Conservation (phyloP, 2,888 invertebrate genomes). For the Eremobia ochroleuca region DNA sequence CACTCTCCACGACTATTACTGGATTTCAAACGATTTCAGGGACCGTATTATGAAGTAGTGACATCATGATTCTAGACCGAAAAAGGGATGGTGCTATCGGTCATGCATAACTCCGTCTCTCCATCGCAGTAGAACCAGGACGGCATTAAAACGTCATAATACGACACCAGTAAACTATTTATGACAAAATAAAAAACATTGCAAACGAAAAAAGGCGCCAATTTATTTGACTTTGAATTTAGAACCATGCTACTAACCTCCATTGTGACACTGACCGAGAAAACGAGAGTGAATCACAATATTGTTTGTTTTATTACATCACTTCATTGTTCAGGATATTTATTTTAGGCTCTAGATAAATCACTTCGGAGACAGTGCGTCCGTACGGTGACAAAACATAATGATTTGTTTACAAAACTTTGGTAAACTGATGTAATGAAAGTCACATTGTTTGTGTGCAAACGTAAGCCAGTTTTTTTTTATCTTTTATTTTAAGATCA, state of each 20-base stretch:
- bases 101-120: background rate
- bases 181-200: background rate
- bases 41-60: background rate
- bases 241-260: slow-evolving; percentile 35
- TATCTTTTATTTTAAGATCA: background rate
- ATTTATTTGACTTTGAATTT: slow-evolving; percentile 41
- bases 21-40: background rate
- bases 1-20: background rate
- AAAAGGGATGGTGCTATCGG: background rate
- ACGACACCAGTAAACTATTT: background rate
- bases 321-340: slow-evolving; percentile 53
- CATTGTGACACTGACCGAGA: slow-evolving; percentile 55
- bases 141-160: background rate
- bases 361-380: slow-evolving; percentile 30
- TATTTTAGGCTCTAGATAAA: slow-evolving; percentile 51
- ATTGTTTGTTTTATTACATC: slow-evolving; percentile 54
- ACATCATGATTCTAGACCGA: background rate
- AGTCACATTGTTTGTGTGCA: slow-evolving; percentile 37
- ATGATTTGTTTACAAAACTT: slow-evolving; percentile 54
- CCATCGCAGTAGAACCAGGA: background rate
- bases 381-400: slow-evolving; percentile 38
- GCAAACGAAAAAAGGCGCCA: slow-evolving; percentile 5
- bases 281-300: slow-evolving; percentile 48
- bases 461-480: background rate
- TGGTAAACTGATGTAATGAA: slow-evolving; percentile 40